Evolutionary conservation across 2,113 vertebrate genomes (phyloP).

Genomic region (Xenopus laevis): DNA sequence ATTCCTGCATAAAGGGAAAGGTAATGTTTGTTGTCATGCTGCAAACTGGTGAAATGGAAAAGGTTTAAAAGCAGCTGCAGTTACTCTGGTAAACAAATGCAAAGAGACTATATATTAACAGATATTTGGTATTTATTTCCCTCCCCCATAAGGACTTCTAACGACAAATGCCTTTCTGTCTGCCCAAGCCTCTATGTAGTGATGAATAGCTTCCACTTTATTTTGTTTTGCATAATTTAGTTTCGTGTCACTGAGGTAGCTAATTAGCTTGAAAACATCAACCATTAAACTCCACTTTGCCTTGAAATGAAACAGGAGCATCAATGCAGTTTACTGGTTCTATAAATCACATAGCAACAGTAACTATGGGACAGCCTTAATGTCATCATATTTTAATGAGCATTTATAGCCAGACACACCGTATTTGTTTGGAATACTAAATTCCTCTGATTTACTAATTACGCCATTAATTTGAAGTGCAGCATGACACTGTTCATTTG

Average conservation of each 20-base stretch:
- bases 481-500: slow-evolving; percentile 47
- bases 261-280: slow-evolving; percentile 5
- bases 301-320: slow-evolving; percentile 41
- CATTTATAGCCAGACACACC: slow-evolving; percentile 37
- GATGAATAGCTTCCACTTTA: slow-evolving; percentile 16
- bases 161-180: background rate
- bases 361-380: slow-evolving; percentile 39
- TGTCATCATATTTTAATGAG: slow-evolving; percentile 52
- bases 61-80: too few relatives aligned
- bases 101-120: background rate
- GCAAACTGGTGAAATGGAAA: too few relatives aligned
- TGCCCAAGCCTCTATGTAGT: background rate
- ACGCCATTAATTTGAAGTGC: slow-evolving; percentile 47
- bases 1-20: too few relatives aligned
- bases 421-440: slow-evolving; percentile 49
- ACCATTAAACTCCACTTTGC: slow-evolving; percentile 11
- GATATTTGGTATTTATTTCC: background rate
- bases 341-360: slow-evolving; percentile 39
- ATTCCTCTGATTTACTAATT: slow-evolving; percentile 50
- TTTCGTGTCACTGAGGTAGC: background rate
- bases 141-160: too few relatives aligned
- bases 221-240: slow-evolving; percentile 5
- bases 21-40: too few relatives aligned
- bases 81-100: background rate
- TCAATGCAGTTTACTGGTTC: slow-evolving; percentile 35